Conservation (phyloP, 2,113 vertebrate species). For the Globicephala melas region DNA sequence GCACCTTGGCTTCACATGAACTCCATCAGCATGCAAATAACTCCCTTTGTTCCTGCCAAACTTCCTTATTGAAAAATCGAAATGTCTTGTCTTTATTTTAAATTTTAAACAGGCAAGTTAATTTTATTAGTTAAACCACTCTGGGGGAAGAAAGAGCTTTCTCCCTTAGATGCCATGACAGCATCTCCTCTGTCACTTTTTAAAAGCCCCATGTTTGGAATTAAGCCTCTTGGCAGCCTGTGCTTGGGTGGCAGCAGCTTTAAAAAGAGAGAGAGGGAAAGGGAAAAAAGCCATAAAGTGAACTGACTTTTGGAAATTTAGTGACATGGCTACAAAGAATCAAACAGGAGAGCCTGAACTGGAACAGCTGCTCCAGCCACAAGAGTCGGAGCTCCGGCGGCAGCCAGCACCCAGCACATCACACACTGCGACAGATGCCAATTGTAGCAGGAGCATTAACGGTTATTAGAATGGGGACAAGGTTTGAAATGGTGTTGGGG, state of each 20-base stretch:
- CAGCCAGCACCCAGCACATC: conserved; percentile 64
- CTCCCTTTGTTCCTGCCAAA: conserved; percentile 62
- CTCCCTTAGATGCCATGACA: conserved; percentile 23
- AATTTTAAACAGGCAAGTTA: conserved; percentile 76
- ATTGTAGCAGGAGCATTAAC: conserved; percentile 68
- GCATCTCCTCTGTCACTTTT: conserved; percentile 63
- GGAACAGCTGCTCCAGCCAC: conserved; percentile 79
- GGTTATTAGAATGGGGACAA: conserved; percentile 66
- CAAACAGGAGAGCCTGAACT: conserved; percentile 67
- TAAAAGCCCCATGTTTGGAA: conserved; percentile 64
- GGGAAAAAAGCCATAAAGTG: conserved; percentile 70
- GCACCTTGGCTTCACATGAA: conserved; percentile 65
- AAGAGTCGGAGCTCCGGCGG: conserved; percentile 73
- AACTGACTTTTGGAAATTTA: conserved; percentile 77
- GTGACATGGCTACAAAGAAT: conserved; percentile 72
- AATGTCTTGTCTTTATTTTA: conserved; percentile 78
- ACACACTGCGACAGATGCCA: conserved; percentile 69
- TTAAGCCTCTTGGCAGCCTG: conserved; percentile 49
- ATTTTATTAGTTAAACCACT: conserved; percentile 74
- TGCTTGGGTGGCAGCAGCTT: conserved; percentile 44
- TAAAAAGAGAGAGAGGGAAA: neutral
- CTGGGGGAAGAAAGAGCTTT: conserved; percentile 49
- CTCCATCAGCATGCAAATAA: conserved; percentile 62
- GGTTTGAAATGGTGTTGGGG: conserved; percentile 64
- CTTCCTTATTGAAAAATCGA: conserved; percentile 67